A percentile compares a stretch with the other conserved stretches of the same genome.
Conservation (phyloP, 2,113 vertebrate genomes). For the Nanorana parkeri region DNA sequence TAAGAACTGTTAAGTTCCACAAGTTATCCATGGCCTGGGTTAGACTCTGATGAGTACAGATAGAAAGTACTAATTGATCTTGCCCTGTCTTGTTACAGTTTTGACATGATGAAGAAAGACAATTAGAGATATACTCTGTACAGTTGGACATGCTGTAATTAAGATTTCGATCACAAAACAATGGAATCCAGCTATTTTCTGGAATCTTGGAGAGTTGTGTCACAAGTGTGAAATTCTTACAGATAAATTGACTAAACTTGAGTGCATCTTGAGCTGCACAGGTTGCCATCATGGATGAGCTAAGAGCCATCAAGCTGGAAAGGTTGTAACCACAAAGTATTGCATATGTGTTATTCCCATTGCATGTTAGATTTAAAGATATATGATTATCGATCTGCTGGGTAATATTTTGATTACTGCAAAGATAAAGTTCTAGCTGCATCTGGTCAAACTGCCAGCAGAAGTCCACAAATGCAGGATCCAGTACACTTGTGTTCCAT, state of each 20-base stretch:
- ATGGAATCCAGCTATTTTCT: slow-evolving; percentile 22
- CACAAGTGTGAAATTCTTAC: neutral
- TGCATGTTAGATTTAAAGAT: slow-evolving; percentile 1
- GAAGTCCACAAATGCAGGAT: neutral
- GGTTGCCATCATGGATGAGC: neutral
- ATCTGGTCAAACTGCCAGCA: slow-evolving; percentile 29
- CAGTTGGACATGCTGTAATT: neutral
- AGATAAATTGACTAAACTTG: slow-evolving; percentile 16
- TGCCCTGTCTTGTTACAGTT: neutral
- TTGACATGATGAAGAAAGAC: slow-evolving; percentile 3
- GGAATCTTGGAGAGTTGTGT: neutral
- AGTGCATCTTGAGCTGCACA: slow-evolving; percentile 8
- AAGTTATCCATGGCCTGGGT: neutral
- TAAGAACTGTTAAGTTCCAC: neutral
- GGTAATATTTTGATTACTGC: slow-evolving; percentile 5
- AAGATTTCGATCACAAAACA: neutral
- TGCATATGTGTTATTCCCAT: neutral
- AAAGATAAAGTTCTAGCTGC: slow-evolving; percentile 13
- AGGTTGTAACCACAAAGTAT: neutral
- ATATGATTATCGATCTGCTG: neutral
- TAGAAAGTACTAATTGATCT: neutral
- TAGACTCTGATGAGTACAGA: slow-evolving; percentile 14
- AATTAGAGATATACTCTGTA: neutral
- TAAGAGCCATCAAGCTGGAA: neutral
- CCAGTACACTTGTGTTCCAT: neutral